Evolutionary conservation across 1,140 invertebrate genomes (phyloP).

Genomic region (Trigoniulus corallinus): DNA sequence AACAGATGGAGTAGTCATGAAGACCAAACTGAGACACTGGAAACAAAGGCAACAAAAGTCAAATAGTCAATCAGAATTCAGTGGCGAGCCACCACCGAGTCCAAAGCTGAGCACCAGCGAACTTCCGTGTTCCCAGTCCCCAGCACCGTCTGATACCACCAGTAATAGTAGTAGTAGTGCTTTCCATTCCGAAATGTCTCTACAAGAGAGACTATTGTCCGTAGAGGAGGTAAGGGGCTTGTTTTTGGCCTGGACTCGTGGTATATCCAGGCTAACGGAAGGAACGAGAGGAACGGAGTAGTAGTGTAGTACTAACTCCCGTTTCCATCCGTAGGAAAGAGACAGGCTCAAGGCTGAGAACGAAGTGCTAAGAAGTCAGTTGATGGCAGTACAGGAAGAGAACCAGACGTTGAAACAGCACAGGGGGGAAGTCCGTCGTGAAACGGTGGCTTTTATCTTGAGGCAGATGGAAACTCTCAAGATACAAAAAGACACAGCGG

Average conservation of each 20-base stretch:
- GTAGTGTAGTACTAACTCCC: no score
- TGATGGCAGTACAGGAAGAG: conserved; percentile 20
- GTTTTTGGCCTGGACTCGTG: no score
- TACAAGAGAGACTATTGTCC: no score
- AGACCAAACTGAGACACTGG: background rate
- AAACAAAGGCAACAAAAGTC: conserved; percentile 1
- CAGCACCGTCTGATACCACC: no score
- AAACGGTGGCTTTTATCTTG: conserved; percentile 26
- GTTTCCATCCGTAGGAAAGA: no score
- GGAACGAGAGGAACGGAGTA: no score
- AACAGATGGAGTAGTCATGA: conserved; percentile 1
- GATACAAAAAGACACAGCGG: conserved; percentile 25
- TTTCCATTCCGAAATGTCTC: no score
- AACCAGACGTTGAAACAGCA: conserved; percentile 21
- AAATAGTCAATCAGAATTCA: background rate
- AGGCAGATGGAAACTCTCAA: conserved; percentile 28
- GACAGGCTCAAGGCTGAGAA: conserved; percentile 16
- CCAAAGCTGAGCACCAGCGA: background rate
- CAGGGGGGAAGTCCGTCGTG: conserved; percentile 22
- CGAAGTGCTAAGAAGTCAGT: conserved; percentile 15
- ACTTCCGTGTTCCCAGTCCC: no score
- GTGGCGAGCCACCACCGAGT: background rate
- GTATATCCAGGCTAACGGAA: no score
- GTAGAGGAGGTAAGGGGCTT: no score
- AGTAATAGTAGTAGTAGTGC: no score